phyloP scores from a whole-genome alignment of 1,140 invertebrate genomes.

The Danaus plexippus region DNA sequence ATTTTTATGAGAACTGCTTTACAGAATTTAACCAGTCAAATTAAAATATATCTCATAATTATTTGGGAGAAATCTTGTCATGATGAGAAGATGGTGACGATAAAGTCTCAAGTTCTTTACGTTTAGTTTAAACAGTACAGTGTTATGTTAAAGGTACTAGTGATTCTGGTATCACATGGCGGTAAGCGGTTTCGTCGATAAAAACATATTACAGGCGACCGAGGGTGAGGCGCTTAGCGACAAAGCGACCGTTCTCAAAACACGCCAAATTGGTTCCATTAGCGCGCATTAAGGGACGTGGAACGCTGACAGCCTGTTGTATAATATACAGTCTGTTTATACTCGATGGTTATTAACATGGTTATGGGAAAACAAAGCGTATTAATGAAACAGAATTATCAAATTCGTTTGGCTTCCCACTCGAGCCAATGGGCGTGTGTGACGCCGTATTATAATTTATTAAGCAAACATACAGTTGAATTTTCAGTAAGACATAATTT shows the following conservation, averaged over 20 bases:
- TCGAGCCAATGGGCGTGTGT: too few relatives aligned
- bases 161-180: conserved; percentile 15
- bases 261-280: conserved; percentile 53
- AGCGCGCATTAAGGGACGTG: conserved; percentile 38
- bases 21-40: background rate
- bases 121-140: background rate
- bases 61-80: background rate
- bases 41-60: too few relatives aligned
- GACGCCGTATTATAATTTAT: too few relatives aligned
- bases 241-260: conserved; percentile 33
- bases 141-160: background rate
- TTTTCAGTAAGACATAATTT: too few relatives aligned
- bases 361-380: conserved; percentile 7
- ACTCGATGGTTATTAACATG: conserved; percentile 2
- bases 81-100: background rate
- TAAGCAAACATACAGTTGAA: too few relatives aligned
- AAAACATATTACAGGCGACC: conserved; percentile 22
- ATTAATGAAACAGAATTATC: background rate
- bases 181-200: conserved; percentile 27
- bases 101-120: background rate
- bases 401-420: background rate
- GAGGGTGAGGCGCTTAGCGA: conserved; percentile 19
- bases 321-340: conserved; percentile 8
- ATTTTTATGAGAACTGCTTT: background rate
- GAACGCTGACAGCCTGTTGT: conserved; percentile 12